Percentiles rank a stretch among this genome's conserved stretches.
Conservation (phyloP, 2,797 vertebrate species). For the Sebastes oblongus region DNA sequence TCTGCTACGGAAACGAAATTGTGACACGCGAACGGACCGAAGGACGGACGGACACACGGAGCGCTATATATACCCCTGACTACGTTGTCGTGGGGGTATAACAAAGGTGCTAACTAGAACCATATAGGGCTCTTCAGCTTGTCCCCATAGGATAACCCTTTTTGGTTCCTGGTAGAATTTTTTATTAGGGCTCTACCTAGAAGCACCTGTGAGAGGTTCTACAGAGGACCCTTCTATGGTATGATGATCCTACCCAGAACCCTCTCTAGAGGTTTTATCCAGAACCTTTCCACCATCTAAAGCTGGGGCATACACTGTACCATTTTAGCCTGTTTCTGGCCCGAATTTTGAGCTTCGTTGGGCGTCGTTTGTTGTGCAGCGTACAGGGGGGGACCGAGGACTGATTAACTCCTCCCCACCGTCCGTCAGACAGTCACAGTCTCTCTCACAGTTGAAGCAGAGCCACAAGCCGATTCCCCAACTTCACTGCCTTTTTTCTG, state of each 20-base stretch:
- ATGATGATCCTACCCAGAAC: background rate
- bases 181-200: background rate
- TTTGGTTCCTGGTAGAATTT: background rate
- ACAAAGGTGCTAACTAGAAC: background rate
- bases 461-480: too few relatives aligned
- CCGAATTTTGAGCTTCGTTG: too few relatives aligned
- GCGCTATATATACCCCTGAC: too few relatives aligned
- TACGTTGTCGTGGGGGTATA: too few relatives aligned
- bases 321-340: rapidly evolving
- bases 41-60: too few relatives aligned
- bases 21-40: too few relatives aligned
- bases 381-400: too few relatives aligned
- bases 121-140: background rate
- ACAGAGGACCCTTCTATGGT: background rate
- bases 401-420: rapidly evolving
- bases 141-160: background rate
- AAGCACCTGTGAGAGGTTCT: background rate
- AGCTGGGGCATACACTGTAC: rapidly evolving
- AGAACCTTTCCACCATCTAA: background rate
- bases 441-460: too few relatives aligned
- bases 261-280: background rate
- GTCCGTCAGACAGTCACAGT: too few relatives aligned
- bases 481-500: too few relatives aligned
- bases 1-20: too few relatives aligned
- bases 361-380: rapidly evolving